phyloP scores from a whole-genome alignment of 37 sponge, comb jelly and placozoan genomes.

The Cliona cf. orientalis region DNA sequence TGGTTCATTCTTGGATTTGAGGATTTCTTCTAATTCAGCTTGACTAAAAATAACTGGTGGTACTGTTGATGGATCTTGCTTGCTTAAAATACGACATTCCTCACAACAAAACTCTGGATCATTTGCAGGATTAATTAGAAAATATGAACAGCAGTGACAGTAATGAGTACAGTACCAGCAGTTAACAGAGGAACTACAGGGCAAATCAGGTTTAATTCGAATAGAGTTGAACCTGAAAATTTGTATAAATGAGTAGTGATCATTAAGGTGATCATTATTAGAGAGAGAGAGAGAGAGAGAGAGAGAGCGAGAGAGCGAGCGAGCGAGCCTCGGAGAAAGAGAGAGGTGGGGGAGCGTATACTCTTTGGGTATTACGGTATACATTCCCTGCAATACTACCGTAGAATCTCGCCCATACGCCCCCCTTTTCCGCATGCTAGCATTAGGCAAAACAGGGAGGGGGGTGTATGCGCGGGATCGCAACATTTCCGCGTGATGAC shows the following conservation, averaged over 20 bases:
- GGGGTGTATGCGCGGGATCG: too few species aligned
- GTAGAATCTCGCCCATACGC: too few species aligned
- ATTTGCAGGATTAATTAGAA: not conserved
- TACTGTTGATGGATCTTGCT: not conserved
- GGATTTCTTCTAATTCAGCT: not conserved
- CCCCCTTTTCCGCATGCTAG: too few species aligned
- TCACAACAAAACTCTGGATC: not conserved
- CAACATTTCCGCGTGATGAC: too few species aligned
- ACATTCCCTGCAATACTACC: too few species aligned
- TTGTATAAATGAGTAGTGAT: not conserved
- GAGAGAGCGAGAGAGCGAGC: too few species aligned
- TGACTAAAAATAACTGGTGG: not conserved
- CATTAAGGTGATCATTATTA: too few species aligned
- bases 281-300: too few species aligned
- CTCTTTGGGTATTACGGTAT: too few species aligned
- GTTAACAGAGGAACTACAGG: not conserved
- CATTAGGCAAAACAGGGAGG: too few species aligned
- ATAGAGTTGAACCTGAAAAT: not conserved
- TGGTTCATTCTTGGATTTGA: not conserved
- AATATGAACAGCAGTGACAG: not conserved
- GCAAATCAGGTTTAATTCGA: slow-evolving; percentile 5
- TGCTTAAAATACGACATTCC: not conserved
- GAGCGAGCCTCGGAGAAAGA: too few species aligned
- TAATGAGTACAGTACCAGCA: not conserved
- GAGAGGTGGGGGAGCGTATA: too few species aligned